Percentiles rank a stretch among this genome's conserved stretches.
phyloP scores from a whole-genome alignment of 2,797 vertebrate species.

The Pangasius sanitwongsei region DNA sequence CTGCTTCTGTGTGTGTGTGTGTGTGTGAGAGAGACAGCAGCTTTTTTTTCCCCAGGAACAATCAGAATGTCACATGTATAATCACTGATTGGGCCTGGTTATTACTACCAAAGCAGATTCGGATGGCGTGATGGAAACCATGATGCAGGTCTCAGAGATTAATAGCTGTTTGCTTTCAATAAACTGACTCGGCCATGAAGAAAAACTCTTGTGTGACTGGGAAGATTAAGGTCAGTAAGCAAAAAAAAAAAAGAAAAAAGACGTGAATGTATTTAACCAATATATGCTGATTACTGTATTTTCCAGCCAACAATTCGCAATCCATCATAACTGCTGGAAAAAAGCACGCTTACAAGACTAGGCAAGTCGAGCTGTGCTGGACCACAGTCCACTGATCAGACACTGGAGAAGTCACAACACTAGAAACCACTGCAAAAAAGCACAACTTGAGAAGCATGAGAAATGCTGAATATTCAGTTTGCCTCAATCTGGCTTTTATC shows the following conservation, averaged over 20 bases:
- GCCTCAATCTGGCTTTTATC: neutral
- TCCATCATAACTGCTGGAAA: neutral
- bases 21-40: neutral
- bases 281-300: neutral
- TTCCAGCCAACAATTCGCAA: neutral
- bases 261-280: neutral
- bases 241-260: neutral
- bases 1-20: neutral
- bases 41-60: slow-evolving; percentile 25
- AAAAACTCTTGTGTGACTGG: neutral
- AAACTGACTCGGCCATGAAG: neutral
- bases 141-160: slow-evolving; percentile 33
- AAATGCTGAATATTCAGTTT: neutral
- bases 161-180: slow-evolving; percentile 37
- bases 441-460: neutral
- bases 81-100: slow-evolving; percentile 32
- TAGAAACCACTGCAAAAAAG: neutral
- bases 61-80: slow-evolving; percentile 15
- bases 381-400: neutral
- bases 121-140: slow-evolving; percentile 37
- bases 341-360: neutral
- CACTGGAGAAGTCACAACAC: neutral
- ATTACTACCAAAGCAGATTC: slow-evolving; percentile 18
- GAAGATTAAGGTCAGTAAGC: slow-evolving; percentile 12
- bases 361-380: neutral